A percentile compares a stretch with the other conserved stretches of the same genome.
Evolutionary conservation across 92 coral and sea anemone species (phyloP).

Genomic region (Metridium senile): DNA sequence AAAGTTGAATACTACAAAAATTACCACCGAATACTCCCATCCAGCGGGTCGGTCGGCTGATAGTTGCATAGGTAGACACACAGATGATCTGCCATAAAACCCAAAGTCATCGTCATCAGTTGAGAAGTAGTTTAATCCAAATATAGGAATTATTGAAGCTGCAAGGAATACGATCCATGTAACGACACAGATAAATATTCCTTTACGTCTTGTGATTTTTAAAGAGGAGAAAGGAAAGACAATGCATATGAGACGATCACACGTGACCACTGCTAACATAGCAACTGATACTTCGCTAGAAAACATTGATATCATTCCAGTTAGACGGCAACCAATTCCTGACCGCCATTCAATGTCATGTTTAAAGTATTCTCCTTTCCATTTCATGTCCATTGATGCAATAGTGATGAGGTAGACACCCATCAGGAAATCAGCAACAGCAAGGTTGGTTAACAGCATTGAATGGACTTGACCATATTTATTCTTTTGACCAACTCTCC

Average conservation of each 20-base stretch:
- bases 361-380: constrained; percentile 75
- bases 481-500: constrained; percentile 37
- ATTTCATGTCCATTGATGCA: constrained; percentile 63
- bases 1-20: constrained; percentile 61
- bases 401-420: constrained; percentile 63
- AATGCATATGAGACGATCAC: constrained; percentile 68
- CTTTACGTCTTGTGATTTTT: constrained; percentile 1
- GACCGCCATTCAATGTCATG: constrained; percentile 74
- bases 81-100: constrained; percentile 70
- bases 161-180: constrained; percentile 21
- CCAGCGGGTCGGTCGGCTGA: constrained; percentile 65
- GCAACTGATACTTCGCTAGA: constrained; percentile 69
- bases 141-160: constrained; percentile 19
- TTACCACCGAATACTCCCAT: constrained; percentile 69
- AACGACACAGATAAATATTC: constrained; percentile 8
- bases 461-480: constrained; percentile 49
- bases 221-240: constrained; percentile 30
- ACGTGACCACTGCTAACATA: constrained; percentile 52
- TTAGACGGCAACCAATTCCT: constrained; percentile 58
- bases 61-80: constrained; percentile 70
- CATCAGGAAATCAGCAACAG: constrained; percentile 65
- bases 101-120: constrained; percentile 33
- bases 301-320: constrained; percentile 66
- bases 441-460: constrained; percentile 58
- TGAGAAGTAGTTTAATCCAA: constrained; percentile 25